These are phyloP conservation scores for Malurus cyaneus DNA, from an alignment of 2,113 vertebrate genomes.

Conservation along the genomic window DNA sequence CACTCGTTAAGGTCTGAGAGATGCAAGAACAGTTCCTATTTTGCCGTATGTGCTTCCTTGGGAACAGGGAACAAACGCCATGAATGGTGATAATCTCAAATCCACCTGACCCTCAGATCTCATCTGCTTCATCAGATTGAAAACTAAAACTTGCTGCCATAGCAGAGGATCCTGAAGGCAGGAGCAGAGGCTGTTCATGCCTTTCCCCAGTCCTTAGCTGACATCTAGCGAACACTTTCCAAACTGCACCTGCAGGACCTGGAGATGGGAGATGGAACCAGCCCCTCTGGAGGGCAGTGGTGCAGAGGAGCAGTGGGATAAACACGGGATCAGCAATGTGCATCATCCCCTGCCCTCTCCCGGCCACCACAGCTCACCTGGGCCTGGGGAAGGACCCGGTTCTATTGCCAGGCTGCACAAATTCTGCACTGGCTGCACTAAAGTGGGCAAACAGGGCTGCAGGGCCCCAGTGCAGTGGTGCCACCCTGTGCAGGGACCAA, in stretches of 20 bases:
- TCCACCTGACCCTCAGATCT: neutral
- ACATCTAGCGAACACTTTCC: constrained; percentile 53
- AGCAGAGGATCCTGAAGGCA: neutral
- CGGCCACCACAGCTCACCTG: neutral
- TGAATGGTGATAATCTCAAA: neutral
- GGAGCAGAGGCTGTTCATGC: neutral
- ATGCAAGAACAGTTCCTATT: neutral
- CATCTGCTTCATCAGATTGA: neutral
- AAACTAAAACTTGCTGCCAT: neutral
- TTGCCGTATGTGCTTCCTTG: neutral
- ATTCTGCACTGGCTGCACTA: neutral
- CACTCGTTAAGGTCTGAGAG: neutral
- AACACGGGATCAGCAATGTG: fast-evolving
- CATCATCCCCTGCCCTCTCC: neutral
- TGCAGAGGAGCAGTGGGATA: neutral
- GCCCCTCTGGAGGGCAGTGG: neutral
- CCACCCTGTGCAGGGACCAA: neutral
- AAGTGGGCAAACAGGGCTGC: neutral
- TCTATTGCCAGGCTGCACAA: neutral
- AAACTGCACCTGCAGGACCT: constrained; percentile 1
- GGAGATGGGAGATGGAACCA: neutral
- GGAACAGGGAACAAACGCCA: neutral
- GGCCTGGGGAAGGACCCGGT: neutral
- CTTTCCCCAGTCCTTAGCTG: neutral
- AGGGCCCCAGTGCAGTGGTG: neutral